Evolutionary conservation across 2,888 invertebrate species (phyloP).

Genomic region (Neocrepidodera transversa): DNA sequence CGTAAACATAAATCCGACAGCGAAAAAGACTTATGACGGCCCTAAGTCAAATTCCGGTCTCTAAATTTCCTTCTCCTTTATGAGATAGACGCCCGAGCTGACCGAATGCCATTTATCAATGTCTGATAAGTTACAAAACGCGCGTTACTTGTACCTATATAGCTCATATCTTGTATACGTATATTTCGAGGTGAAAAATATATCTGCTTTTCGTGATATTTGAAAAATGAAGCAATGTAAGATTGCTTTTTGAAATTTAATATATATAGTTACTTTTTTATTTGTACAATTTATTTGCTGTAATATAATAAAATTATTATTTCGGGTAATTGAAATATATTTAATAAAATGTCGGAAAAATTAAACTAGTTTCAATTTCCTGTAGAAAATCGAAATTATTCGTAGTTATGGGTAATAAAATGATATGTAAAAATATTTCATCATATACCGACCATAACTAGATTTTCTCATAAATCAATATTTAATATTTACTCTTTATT

Average conservation of each 20-base stretch:
- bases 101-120: conserved; percentile 49
- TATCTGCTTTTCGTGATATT: conserved; percentile 17
- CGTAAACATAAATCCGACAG: conserved; percentile 44
- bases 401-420: not conserved
- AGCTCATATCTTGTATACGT: conserved; percentile 36
- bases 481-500: too few species aligned
- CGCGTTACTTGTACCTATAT: conserved; percentile 42
- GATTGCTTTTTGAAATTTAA: too few species aligned
- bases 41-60: conserved; percentile 44
- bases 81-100: conserved; percentile 37
- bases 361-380: not conserved
- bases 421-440: not conserved
- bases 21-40: conserved; percentile 47
- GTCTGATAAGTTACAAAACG: conserved; percentile 49
- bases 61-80: conserved; percentile 37
- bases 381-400: conserved; percentile 1
- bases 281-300: too few species aligned
- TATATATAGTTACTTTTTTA: too few species aligned
- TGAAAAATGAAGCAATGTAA: conserved; percentile 8
- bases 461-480: too few species aligned
- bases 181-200: conserved; percentile 41
- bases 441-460: too few species aligned
- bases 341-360: not conserved
- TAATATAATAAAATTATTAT: too few species aligned
- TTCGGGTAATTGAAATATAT: too few species aligned